These are phyloP conservation scores for Hirtodrosophila duncani DNA, from an alignment of 2,888 invertebrate species.

Conservation along the genomic window DNA sequence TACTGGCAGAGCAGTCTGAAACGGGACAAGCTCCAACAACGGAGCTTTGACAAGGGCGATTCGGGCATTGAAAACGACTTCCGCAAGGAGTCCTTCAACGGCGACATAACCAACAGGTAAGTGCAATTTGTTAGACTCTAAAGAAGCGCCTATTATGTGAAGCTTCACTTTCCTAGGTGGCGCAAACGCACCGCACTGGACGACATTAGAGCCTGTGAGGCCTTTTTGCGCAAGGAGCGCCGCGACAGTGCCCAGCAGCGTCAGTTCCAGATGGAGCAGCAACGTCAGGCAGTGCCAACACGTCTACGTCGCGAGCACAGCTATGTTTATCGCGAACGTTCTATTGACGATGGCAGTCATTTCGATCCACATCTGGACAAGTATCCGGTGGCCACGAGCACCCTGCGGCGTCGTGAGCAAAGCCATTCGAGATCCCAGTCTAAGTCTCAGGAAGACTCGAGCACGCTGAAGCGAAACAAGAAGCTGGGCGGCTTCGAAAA, in stretches of 20 bases:
- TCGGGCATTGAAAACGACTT: constrained; percentile 91
- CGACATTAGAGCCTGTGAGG: constrained; percentile 84
- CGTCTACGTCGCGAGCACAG: constrained; percentile 79
- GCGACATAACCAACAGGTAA: constrained; percentile 79
- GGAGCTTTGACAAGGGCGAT: constrained; percentile 81
- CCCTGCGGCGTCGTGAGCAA: constrained; percentile 64
- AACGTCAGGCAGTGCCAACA: constrained; percentile 15
- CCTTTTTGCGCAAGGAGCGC: constrained; percentile 86
- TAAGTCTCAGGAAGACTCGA: constrained; percentile 42
- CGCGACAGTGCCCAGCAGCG: constrained; percentile 84
- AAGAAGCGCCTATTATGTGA: background rate
- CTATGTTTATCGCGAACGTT: constrained; percentile 80
- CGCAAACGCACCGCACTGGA: constrained; percentile 81
- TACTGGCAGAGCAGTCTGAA: constrained; percentile 82
- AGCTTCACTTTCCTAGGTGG: constrained; percentile 64
- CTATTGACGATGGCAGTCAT: constrained; percentile 84
- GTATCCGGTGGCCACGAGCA: constrained; percentile 79
- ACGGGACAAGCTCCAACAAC: constrained; percentile 79
- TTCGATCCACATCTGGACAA: constrained; percentile 83
- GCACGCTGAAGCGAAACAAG: constrained; percentile 79
- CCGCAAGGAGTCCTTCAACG: constrained; percentile 83
- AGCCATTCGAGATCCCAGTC: constrained; percentile 49
- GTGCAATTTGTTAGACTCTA: background rate
- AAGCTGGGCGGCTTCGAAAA: constrained; percentile 86
- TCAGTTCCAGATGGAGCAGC: constrained; percentile 65